Base-by-base conservation (phyloP, 1,140 invertebrate species). In the Drosophila punjabiensis region DNA sequence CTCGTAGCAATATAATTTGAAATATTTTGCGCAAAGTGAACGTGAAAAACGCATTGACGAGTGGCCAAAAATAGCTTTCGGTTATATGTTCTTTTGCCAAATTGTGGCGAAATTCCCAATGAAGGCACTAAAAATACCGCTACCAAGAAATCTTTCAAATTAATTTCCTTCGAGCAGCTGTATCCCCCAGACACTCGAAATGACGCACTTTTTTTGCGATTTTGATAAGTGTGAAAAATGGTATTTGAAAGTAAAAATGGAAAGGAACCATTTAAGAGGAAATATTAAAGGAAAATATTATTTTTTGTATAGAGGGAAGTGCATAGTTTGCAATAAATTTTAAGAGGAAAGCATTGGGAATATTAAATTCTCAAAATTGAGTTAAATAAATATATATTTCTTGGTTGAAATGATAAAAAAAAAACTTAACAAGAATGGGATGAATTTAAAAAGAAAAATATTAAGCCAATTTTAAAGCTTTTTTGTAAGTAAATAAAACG, bases 41-140 rank as follows among this genome's bases (percentile, higher is more conserved):
- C 75, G 76, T 65, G 55, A 75, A 70, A 81, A 84, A 74, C 81
- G 81, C 82, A 85, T 78, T 81, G 82, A 85, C 77, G 70, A 62
- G 70, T 74, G 68, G 9, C 35, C n/a, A 50, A 62, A 74, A 75
- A 75, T 75, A 75, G 37, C 60, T n/a, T n/a, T 3, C 0, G 9
- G 9, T 53, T 0, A 39, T 58, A 77, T 85, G 43, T 77, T 85
- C 67, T 60, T 60, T 58, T 48, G 79, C 63, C 35, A 81, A 75
- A 55, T 71, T 79, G 81, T 83, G 81, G 81, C 81, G 81, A 84
- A 86, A 86, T 85, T 85, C 82, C 82, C 82, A 63, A 65, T 69
- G 68, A 79, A 61, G 79, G 61, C 48, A 65, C 48, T 66, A 53
- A 66, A 76, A 52, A 60, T 64, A 76, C 61, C 48, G 14, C 55